A percentile compares a stretch with the other conserved stretches of the same genome.
Conservation (phyloP, 2,888 invertebrate genomes). For the Calameuta pallipes region DNA sequence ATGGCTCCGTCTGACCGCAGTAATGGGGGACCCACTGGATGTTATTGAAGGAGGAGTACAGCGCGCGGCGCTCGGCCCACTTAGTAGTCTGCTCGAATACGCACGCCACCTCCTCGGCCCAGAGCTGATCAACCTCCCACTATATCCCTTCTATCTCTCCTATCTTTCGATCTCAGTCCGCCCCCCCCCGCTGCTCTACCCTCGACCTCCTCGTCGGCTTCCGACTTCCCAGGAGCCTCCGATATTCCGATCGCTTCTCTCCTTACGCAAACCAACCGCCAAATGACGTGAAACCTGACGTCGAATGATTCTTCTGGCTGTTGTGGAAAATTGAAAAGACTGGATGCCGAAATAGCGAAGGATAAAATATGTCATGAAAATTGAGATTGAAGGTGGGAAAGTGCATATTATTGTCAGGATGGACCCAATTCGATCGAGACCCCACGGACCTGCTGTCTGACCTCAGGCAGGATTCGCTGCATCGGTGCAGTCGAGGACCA, state of each 20-base stretch:
- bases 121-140: slow-evolving; percentile 41
- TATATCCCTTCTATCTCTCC: neutral
- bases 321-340: no score
- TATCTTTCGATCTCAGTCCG: neutral
- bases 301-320: neutral
- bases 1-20: neutral
- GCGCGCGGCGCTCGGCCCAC: slow-evolving; percentile 21
- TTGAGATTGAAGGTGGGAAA: no score
- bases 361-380: no score
- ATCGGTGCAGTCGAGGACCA: no score
- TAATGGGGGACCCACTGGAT: neutral
- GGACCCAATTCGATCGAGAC: no score
- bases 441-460: no score
- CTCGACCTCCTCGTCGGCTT: neutral
- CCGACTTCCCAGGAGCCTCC: neutral
- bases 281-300: neutral
- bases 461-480: no score
- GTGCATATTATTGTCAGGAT: no score
- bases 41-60: neutral
- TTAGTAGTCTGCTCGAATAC: slow-evolving; percentile 45
- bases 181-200: neutral
- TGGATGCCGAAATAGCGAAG: no score
- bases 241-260: neutral
- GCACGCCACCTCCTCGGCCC: slow-evolving; percentile 32
- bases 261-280: neutral